These are phyloP conservation scores for Nematostella vectensis DNA, from an alignment of 92 coral and sea anemone genomes.

Conservation along the genomic window DNA sequence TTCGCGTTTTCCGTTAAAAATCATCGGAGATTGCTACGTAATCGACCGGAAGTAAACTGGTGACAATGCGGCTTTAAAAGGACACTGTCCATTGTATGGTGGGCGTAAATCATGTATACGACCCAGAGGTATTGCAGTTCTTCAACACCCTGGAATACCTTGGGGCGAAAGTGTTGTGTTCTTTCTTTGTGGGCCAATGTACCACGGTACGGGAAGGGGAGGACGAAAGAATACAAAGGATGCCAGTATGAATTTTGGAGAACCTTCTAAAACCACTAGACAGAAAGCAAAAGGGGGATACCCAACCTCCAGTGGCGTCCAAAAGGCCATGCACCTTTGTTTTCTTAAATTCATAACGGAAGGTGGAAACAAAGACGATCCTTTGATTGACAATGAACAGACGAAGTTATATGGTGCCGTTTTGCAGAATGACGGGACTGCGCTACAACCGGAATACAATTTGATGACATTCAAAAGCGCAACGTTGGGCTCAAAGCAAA, in stretches of 20 bases:
- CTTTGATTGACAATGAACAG: constrained; percentile 14
- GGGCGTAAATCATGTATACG: not conserved
- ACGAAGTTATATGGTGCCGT: constrained; percentile 23
- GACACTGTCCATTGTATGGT: not conserved
- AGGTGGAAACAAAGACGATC: constrained; percentile 11
- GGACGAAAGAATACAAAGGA: constrained; percentile 26
- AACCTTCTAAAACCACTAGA: constrained; percentile 38
- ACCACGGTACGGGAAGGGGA: constrained; percentile 21
- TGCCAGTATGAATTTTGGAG: constrained; percentile 33
- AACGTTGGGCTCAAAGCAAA: constrained; percentile 23
- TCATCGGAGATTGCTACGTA: no score
- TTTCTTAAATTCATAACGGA: constrained; percentile 16
- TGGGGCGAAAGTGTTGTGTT: constrained; percentile 12
- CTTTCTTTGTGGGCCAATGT: constrained; percentile 41
- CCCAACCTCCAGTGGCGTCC: constrained; percentile 36
- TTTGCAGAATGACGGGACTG: constrained; percentile 32
- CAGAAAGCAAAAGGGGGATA: constrained; percentile 35
- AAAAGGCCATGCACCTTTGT: constrained; percentile 22
- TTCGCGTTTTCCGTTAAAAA: no score
- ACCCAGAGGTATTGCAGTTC: not conserved
- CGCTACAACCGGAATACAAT: constrained; percentile 29
- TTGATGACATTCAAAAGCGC: constrained; percentile 20
- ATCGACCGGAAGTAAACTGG: no score
- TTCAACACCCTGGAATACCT: not conserved
- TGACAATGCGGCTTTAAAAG: no score